Base-by-base conservation (phyloP, 2,888 invertebrate species). In the Spodoptera picta region DNA sequence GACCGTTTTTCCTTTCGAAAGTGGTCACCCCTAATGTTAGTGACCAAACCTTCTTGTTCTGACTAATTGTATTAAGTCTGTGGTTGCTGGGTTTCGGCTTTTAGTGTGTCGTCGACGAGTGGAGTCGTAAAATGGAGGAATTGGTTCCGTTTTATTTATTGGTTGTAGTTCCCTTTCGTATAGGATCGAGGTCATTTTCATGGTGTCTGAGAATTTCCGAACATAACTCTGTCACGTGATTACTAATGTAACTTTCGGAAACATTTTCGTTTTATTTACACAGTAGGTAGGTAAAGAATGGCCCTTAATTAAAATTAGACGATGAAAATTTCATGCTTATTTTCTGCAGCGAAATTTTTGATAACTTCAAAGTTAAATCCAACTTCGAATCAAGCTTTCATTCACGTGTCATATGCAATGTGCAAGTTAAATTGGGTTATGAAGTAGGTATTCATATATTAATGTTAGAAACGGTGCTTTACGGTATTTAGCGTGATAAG, bases 21-120 rank as follows among this genome's bases (percentile, higher is more conserved):
- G 67, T 65, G 65, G 74, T 71, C 69, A 56, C 63, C 67, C 65
- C 57, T 69, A 71, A 78, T 65, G 76, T 69, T 60, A 61, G 59
- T 58, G 64, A 55, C 68, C 69, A 36, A 65, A 58, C 65, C 73
- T 70, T 64, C 67, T 66, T 78, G 73, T 68, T 60, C 73, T 75
- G 56, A 69, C 80, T 80, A 82, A 82, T 82, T 83, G 74, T 79
- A 83, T 78, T 71, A 78, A 67, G 72, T 58, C 67, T 73, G 70
- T 61, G 76, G 73, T 74, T 55, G 63, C 48, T 57, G 72, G 75
- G 79, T 61, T 69, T 72, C 57, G 65, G 78, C 78, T 75, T 76
- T 77, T 71, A 77, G 56, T 62, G 48, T 69, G 61, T 65, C 59
- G 62, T 61, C 66, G 52, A 11, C 48, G 52, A 60, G 53, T 14